Evolutionary conservation across 2,797 vertebrate genomes (phyloP).

Genomic region (Rhinoraja longicauda): DNA sequence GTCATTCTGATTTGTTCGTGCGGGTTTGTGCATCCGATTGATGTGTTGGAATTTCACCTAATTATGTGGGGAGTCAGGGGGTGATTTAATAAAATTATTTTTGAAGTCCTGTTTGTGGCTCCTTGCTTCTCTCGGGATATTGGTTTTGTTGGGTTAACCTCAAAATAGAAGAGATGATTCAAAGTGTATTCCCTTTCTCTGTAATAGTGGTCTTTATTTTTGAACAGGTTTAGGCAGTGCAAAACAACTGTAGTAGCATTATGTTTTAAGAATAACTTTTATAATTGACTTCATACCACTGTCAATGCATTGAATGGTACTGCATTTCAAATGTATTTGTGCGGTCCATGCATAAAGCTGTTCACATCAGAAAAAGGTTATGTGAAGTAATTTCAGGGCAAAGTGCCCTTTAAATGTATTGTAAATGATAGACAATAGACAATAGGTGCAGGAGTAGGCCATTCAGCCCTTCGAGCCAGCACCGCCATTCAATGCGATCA

Average conservation of each 20-base stretch:
- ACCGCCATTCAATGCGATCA: too few species aligned
- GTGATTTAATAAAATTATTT: not conserved
- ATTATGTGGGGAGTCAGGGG: not conserved
- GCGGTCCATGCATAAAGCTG: not conserved
- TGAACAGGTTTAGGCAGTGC: not conserved
- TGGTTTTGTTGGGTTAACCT: not conserved
- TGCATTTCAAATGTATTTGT: too few species aligned
- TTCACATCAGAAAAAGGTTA: not conserved
- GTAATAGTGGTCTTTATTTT: not conserved
- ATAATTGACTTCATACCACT: not conserved
- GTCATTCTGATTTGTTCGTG: not conserved
- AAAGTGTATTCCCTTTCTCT: not conserved
- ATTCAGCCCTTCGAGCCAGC: too few species aligned
- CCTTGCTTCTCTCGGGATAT: not conserved
- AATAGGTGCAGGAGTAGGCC: too few species aligned
- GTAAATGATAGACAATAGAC: too few species aligned
- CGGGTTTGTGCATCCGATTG: not conserved
- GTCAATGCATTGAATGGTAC: not conserved
- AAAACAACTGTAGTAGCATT: not conserved
- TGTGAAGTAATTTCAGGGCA: not conserved
- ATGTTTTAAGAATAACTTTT: not conserved
- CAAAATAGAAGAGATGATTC: not conserved
- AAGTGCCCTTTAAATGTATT: not conserved
- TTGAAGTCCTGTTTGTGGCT: not conserved
- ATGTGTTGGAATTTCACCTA: not conserved